Evolutionary conservation across 2,888 invertebrate genomes (phyloP).

Genomic region (Amphimallon solstitiale): DNA sequence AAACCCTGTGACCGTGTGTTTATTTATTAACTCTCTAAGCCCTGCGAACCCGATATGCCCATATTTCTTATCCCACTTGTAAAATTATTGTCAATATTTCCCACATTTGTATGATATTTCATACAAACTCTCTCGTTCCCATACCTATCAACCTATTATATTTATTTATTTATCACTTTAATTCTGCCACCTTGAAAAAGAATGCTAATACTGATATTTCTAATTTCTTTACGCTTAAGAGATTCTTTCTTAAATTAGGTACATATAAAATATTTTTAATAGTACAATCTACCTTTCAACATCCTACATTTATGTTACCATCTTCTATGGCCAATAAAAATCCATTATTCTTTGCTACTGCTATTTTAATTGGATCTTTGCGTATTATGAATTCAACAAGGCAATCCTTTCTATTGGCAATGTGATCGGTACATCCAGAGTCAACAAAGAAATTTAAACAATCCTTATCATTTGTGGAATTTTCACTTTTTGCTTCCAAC

Average conservation of each 20-base stretch:
- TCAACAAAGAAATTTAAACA: conserved; percentile 2
- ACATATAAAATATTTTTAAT: conserved; percentile 24
- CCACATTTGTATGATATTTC: background rate
- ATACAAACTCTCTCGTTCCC: conserved; percentile 9
- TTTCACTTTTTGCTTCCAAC: background rate
- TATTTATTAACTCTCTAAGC: conserved; percentile 18
- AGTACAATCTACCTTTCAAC: background rate
- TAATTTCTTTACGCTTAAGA: conserved; percentile 24
- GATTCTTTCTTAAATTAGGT: conserved; percentile 15
- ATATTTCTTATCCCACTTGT: too few relatives aligned
- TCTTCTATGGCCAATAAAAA: background rate
- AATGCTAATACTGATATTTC: conserved; percentile 8
- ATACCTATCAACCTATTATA: too few relatives aligned
- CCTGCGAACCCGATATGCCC: too few relatives aligned
- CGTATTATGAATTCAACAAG: conserved; percentile 1
- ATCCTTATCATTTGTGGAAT: background rate
- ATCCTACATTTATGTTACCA: background rate
- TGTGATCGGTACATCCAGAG: conserved; percentile 4
- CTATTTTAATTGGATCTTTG: background rate
- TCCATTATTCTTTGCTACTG: background rate
- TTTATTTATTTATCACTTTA: too few relatives aligned
- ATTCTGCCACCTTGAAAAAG: conserved; percentile 19
- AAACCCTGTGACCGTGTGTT: conserved; percentile 29
- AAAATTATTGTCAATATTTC: background rate
- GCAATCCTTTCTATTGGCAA: background rate